Percentiles rank a stretch among this genome's conserved stretches.
Evolutionary conservation across 2,888 invertebrate species (phyloP).

Genomic region (Theodoxus fluviatilis): DNA sequence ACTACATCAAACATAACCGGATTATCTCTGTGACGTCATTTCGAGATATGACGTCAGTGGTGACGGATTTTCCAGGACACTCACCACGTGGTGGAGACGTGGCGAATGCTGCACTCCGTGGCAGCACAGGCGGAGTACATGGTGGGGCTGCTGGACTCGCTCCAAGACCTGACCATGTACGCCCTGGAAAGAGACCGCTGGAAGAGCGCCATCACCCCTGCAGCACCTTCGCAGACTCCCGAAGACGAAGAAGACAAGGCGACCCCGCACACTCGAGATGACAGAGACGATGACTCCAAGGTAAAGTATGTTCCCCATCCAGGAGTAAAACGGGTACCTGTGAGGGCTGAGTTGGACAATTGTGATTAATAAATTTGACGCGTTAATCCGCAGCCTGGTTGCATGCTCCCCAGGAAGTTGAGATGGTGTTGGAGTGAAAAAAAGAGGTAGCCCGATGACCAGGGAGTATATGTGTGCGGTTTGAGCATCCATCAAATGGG

Average conservation of each 20-base stretch:
- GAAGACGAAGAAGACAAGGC: neutral
- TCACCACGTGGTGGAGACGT: constrained; percentile 43
- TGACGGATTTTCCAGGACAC: constrained; percentile 20
- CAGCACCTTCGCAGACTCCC: neutral
- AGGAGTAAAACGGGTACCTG: neutral
- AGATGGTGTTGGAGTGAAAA: too few relatives aligned
- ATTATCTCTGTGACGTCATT: neutral
- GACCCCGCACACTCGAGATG: constrained; percentile 25
- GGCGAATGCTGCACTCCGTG: constrained; percentile 60
- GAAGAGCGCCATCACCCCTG: constrained; percentile 24
- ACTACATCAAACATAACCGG: too few relatives aligned
- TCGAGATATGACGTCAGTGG: neutral
- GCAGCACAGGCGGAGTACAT: constrained; percentile 57
- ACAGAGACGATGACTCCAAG: constrained; percentile 29
- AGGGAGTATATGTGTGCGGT: too few relatives aligned
- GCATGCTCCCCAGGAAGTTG: too few relatives aligned
- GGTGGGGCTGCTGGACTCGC: constrained; percentile 45
- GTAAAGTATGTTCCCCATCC: constrained; percentile 4
- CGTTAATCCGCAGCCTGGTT: too few relatives aligned
- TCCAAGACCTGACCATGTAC: constrained; percentile 50
- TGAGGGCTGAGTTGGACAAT: too few relatives aligned
- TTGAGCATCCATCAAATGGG: too few relatives aligned
- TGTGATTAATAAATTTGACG: too few relatives aligned
- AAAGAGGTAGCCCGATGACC: too few relatives aligned
- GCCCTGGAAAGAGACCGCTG: constrained; percentile 36